phyloP scores from a whole-genome alignment of 1,140 invertebrate genomes.

The Drosophila saltans region DNA sequence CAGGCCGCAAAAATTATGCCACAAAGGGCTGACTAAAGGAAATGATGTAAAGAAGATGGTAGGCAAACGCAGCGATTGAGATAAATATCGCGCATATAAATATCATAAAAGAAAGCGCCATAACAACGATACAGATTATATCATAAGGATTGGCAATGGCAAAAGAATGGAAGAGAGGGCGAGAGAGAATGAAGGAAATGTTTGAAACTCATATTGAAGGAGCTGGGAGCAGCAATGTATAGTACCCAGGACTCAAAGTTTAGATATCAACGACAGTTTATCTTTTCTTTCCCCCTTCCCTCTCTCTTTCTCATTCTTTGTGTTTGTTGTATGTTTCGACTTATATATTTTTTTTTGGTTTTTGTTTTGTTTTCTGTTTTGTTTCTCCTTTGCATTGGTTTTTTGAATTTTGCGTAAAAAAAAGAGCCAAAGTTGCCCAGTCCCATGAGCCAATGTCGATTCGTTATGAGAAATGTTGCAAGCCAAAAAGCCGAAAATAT shows the following conservation, averaged over 20 bases:
- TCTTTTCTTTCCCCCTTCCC: constrained; percentile 37
- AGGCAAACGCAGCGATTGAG: constrained; percentile 50
- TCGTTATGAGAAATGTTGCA: constrained; percentile 71
- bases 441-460: constrained; percentile 36
- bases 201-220: neutral
- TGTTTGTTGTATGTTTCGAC: neutral
- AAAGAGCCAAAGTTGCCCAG: constrained; percentile 1
- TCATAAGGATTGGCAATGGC: constrained; percentile 8
- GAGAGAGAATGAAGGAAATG: neutral
- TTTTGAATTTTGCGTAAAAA: neutral
- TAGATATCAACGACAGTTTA: constrained; percentile 66
- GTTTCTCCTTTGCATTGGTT: neutral
- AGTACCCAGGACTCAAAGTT: constrained; percentile 26
- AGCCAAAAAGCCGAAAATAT: constrained; percentile 58
- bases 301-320: neutral
- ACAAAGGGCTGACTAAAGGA: constrained; percentile 17
- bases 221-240: neutral
- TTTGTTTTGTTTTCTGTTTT: neutral
- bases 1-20: constrained; percentile 47
- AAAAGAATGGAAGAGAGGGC: neutral
- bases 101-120: constrained; percentile 66
- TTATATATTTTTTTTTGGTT: neutral
- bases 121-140: constrained; percentile 42
- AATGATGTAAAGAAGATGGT: constrained; percentile 5
- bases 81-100: constrained; percentile 69